A percentile compares a stretch with the other conserved stretches of the same genome.
Evolutionary conservation across 2,113 vertebrate genomes (phyloP).

Genomic region (Chaetodon trifascialis): DNA sequence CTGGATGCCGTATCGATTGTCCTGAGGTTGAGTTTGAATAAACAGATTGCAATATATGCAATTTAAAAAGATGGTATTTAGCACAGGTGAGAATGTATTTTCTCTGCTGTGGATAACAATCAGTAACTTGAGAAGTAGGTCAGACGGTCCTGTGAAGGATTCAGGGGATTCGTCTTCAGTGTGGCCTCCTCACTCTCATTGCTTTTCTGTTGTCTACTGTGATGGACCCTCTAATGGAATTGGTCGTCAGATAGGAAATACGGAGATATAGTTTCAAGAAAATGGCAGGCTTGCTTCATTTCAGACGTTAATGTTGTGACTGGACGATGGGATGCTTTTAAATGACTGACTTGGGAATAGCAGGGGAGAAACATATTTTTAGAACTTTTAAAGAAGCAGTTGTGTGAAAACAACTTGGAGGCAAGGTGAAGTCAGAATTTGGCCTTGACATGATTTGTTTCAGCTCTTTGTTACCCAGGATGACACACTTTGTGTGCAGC

Average conservation of each 20-base stretch:
- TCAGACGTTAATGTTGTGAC: background rate
- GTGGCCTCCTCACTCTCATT: slow-evolving; percentile 21
- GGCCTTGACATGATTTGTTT: background rate
- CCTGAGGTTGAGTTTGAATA: slow-evolving; percentile 36
- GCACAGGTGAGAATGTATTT: slow-evolving; percentile 47
- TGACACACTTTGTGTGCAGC: background rate
- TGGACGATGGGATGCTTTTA: background rate
- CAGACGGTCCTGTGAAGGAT: slow-evolving; percentile 51
- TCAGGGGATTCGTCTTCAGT: slow-evolving; percentile 35
- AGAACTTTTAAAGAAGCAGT: background rate
- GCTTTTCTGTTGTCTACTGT: slow-evolving; percentile 32
- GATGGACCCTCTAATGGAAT: slow-evolving; percentile 26
- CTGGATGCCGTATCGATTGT: slow-evolving; percentile 4
- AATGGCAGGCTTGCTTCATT: background rate
- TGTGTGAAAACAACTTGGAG: background rate
- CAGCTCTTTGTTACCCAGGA: background rate
- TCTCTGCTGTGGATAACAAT: slow-evolving; percentile 41
- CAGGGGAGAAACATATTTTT: background rate
- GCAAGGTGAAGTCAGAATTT: background rate
- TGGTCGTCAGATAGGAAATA: background rate
- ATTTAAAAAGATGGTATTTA: slow-evolving; percentile 45
- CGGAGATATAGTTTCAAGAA: background rate
- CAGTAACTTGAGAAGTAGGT: slow-evolving; percentile 55
- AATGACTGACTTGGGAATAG: background rate
- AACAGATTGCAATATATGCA: slow-evolving; percentile 9